These are phyloP conservation scores for Cherax destructor DNA, from an alignment of 1,140 invertebrate species.

Conservation along the genomic window DNA sequence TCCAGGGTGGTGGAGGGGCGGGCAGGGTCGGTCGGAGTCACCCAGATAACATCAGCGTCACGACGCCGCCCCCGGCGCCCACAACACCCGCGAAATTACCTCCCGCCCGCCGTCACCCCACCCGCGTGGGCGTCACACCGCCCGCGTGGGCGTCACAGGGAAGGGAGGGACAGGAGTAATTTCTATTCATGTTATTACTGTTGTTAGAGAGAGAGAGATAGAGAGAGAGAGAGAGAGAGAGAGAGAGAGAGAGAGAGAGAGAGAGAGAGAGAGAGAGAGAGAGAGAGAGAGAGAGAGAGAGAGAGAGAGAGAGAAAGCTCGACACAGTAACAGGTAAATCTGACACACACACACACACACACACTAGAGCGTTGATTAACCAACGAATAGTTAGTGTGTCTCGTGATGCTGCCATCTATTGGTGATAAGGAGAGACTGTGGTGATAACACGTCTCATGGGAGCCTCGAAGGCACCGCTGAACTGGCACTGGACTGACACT, in stretches of 20 bases:
- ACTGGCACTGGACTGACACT: too few species aligned
- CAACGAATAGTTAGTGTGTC: too few species aligned
- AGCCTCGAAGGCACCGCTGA: too few species aligned
- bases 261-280: conserved; percentile 18
- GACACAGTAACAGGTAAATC: too few species aligned
- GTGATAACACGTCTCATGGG: too few species aligned
- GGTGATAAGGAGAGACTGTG: too few species aligned
- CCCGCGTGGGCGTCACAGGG: background rate
- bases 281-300: conserved; percentile 9
- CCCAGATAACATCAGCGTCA: conserved; percentile 12
- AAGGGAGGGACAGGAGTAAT: background rate
- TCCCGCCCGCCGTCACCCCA: background rate
- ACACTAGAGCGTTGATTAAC: too few species aligned
- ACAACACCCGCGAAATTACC: conserved; percentile 1
- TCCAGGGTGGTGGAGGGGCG: background rate
- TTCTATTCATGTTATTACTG: too few species aligned
- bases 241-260: conserved; percentile 1
- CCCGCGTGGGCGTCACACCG: conserved; percentile 2
- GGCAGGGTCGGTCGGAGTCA: background rate
- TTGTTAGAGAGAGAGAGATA: conserved; percentile 6
- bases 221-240: conserved; percentile 13
- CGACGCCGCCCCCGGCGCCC: background rate
- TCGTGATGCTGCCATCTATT: too few species aligned
- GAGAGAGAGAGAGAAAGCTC: background rate
- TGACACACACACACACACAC: too few species aligned